Percentiles rank a stretch among this genome's conserved stretches.
phyloP scores from a whole-genome alignment of 2,113 vertebrate genomes.

The Pedionomus torquatus region DNA sequence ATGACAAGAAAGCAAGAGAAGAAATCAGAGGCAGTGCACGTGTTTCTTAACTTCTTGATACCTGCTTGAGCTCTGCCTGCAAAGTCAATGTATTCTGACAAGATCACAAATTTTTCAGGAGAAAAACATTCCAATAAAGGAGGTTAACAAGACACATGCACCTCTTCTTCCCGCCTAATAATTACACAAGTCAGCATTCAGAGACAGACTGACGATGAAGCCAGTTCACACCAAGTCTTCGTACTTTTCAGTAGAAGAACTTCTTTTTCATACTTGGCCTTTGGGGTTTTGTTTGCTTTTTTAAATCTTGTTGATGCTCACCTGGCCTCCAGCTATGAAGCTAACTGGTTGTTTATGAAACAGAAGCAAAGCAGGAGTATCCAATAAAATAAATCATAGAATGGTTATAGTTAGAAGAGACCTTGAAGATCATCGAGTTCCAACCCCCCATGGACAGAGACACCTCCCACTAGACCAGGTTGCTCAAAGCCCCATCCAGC shows the following conservation, averaged over 20 bases:
- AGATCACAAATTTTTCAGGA: neutral
- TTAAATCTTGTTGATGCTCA: neutral
- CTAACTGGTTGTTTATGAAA: neutral
- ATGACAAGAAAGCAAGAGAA: neutral
- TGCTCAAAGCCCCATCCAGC: no score
- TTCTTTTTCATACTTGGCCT: neutral
- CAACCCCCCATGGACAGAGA: no score
- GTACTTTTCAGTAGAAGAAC: neutral
- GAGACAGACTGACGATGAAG: neutral
- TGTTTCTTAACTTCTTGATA: neutral
- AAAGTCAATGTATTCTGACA: neutral
- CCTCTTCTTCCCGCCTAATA: neutral
- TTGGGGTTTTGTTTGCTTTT: neutral
- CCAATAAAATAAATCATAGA: neutral
- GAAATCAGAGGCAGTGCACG: neutral
- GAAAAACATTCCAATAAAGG: neutral
- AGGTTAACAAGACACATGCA: fast-evolving
- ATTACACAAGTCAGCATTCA: neutral
- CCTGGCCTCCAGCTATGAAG: neutral
- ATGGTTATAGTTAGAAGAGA: no score
- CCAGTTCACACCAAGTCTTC: neutral
- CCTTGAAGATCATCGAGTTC: no score
- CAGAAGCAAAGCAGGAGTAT: neutral
- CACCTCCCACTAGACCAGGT: no score
- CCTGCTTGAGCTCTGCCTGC: neutral